Base-by-base conservation (phyloP, 2,888 invertebrate genomes). In the Amphipyra tragopoginis region DNA sequence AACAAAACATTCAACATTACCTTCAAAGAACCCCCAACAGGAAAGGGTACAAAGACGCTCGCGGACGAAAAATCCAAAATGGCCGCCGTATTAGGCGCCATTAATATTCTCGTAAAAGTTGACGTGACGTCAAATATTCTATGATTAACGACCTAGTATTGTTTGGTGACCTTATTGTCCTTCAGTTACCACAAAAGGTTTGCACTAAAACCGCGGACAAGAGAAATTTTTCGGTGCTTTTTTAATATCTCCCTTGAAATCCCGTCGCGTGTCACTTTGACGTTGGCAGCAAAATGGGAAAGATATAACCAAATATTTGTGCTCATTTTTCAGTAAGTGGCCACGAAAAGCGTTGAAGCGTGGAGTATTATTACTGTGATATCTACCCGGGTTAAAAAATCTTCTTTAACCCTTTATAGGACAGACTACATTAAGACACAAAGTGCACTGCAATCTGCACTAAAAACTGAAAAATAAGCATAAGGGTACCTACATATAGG, bases 111-210 rank as follows among this genome's bases (percentile, higher is more conserved):
- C 64, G 68, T 75, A 77, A 79, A 80, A 82, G 86, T 85, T 88
- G 90, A 90, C 88, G 81, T 73, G 63, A 78, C 77, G 88, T 91
- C 90, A 90, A 90, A 90, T 90, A 86, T 87, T 81, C 70, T 68
- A 84, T 89, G 91, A 91, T 89, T 84, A 88, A 91, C 79, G 89
- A 87, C 69, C 74, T 1, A 56, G 69, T 79, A 86, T 90, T 91
- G 90, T 91, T 87, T 86, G 87, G 74, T 59, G 55, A 62, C 75
- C 77, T 82, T 84, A 89, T 89, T 90, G 88, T 90, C 80, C 79
- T 82, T 79, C 68, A 77, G 74, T 71, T 57, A 55, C 75, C 68
- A 86, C 86, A 86, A 86, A 81, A 71, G 85, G 84, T 82, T 82
- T 76, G 80, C 72, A 84, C 81, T 85, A 82, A 85, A 87, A 85